Conservation (phyloP, 2,797 vertebrate genomes). For the Diplodus sargus region DNA sequence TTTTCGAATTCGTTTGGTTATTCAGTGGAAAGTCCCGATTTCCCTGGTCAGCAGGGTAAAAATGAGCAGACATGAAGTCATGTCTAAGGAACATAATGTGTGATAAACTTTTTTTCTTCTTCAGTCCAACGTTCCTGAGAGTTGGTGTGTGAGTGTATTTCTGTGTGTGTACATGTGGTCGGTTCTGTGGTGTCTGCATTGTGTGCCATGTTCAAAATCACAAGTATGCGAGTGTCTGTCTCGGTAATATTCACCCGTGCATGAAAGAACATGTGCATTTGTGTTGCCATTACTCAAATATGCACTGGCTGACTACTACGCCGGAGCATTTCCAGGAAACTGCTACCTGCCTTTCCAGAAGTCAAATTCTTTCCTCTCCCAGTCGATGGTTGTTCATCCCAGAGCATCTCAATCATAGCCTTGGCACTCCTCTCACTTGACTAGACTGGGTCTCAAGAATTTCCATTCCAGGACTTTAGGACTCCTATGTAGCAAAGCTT, state of each 20-base stretch:
- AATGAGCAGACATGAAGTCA: conserved; percentile 47
- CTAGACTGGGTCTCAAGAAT: conserved; percentile 25
- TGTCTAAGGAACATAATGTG: conserved; percentile 19
- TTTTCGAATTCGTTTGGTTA: background rate
- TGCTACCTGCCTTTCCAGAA: conserved; percentile 58
- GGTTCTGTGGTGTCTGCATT: conserved; percentile 7
- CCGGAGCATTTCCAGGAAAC: conserved; percentile 61
- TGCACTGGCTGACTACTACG: conserved; percentile 25
- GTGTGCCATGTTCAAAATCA: background rate
- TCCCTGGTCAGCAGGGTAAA: conserved; percentile 2
- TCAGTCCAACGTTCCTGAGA: conserved; percentile 2
- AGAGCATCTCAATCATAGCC: conserved; percentile 53
- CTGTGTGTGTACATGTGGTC: background rate
- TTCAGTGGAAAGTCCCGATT: conserved; percentile 18
- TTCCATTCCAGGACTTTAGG: conserved; percentile 24
- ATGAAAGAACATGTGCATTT: conserved; percentile 41
- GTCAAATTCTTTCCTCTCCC: conserved; percentile 62
- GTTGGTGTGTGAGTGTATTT: background rate
- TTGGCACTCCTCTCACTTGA: conserved; percentile 16
- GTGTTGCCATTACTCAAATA: conserved; percentile 40
- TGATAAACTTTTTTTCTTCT: conserved; percentile 4
- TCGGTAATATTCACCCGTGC: conserved; percentile 15
- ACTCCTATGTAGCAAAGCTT: background rate
- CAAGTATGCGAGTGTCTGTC: background rate
- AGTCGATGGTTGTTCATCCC: conserved; percentile 43